phyloP scores from a whole-genome alignment of 1,140 invertebrate genomes.

The Heterodera schachtii region DNA sequence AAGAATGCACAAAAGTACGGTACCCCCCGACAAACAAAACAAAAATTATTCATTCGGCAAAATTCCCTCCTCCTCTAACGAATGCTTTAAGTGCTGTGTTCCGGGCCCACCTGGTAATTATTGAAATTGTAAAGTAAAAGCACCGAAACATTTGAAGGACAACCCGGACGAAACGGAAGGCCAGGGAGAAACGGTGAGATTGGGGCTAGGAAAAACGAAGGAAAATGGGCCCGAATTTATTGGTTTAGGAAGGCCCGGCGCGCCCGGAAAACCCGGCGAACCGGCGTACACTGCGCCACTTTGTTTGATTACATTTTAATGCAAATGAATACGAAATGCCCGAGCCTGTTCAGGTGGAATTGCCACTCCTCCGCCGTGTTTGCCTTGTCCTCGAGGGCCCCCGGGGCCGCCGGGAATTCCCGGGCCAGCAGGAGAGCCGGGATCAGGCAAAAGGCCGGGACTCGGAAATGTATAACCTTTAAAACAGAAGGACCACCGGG shows the following conservation, averaged over 20 bases:
- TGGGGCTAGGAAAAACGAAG: slow-evolving; percentile 20
- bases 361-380: slow-evolving; percentile 44
- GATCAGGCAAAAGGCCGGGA: slow-evolving; percentile 25
- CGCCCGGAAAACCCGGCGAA: slow-evolving; percentile 35
- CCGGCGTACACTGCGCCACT: slow-evolving; percentile 30
- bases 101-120: slow-evolving; percentile 19
- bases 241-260: slow-evolving; percentile 36
- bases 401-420: slow-evolving; percentile 30
- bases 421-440: slow-evolving; percentile 43
- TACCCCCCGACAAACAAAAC: slow-evolving; percentile 26
- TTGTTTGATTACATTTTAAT: slow-evolving; percentile 6
- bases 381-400: slow-evolving; percentile 39
- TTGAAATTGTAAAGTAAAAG: background rate
- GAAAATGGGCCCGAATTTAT: background rate
- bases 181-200: slow-evolving; percentile 30
- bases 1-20: background rate
- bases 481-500: slow-evolving; percentile 36
- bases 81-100: background rate
- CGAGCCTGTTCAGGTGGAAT: slow-evolving; percentile 32
- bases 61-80: background rate
- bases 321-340: too few relatives aligned
- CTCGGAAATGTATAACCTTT: slow-evolving; percentile 1
- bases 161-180: slow-evolving; percentile 23
- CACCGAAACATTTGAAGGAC: slow-evolving; percentile 26
- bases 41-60: too few relatives aligned